Percentiles rank a stretch among this genome's conserved stretches.
These are phyloP conservation scores for Formica selysi DNA, from an alignment of 1,140 invertebrate species.

Conservation along the genomic window DNA sequence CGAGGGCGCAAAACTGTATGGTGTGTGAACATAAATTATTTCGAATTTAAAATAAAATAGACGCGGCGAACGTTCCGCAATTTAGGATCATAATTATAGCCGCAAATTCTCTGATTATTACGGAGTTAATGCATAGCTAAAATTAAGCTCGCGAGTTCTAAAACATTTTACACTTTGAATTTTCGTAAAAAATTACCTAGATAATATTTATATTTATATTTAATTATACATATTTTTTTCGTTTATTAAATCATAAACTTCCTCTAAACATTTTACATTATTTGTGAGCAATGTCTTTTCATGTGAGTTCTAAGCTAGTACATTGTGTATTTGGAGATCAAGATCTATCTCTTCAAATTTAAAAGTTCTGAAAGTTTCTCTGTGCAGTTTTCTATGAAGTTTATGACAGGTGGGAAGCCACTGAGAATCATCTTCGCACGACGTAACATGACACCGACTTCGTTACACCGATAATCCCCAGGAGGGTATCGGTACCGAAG, in stretches of 20 bases:
- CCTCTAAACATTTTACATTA: background rate
- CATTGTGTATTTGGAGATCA: constrained; percentile 20
- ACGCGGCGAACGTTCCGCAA: background rate
- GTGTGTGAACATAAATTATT: background rate
- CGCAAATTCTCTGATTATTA: background rate
- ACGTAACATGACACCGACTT: constrained; percentile 53
- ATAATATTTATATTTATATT: constrained; percentile 14
- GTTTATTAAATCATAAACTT: background rate
- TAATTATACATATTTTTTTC: background rate
- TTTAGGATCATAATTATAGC: background rate
- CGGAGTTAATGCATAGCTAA: background rate
- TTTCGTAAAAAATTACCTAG: background rate
- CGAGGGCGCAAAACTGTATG: background rate
- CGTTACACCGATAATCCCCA: constrained; percentile 54
- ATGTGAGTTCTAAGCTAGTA: background rate
- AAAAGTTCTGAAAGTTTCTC: constrained; percentile 27
- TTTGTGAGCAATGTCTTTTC: background rate
- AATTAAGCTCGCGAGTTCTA: background rate
- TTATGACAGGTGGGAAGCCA: constrained; percentile 39
- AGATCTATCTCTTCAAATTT: constrained; percentile 36
- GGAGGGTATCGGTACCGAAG: constrained; percentile 32
- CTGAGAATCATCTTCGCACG: constrained; percentile 44
- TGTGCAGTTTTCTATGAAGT: background rate
- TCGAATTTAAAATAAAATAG: background rate
- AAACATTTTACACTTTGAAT: background rate